Conservation (phyloP, 2,113 vertebrate species). For the Microtus oregoni region DNA sequence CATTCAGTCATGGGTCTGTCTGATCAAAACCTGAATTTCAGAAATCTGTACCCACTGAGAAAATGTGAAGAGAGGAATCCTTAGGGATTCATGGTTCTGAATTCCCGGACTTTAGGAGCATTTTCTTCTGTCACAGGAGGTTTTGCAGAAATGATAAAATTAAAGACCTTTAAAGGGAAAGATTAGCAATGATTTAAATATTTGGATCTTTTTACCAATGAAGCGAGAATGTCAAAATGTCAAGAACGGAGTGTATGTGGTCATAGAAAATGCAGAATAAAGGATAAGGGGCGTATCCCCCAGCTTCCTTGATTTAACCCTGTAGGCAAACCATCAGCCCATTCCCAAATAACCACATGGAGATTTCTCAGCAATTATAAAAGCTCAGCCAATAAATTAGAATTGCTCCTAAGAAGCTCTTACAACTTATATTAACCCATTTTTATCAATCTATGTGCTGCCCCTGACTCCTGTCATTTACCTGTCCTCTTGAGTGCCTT, state of each 20-base stretch:
- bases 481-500: neutral
- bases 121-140: neutral
- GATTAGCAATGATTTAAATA: neutral
- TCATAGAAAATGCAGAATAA: neutral
- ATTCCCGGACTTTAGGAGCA: neutral
- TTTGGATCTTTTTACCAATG: neutral
- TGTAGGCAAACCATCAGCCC: neutral
- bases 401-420: neutral
- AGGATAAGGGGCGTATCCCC: too few species aligned
- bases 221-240: neutral
- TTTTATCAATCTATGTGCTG: neutral
- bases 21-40: neutral
- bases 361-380: neutral
- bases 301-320: neutral
- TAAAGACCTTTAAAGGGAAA: neutral
- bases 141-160: neutral
- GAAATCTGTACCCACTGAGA: too few species aligned
- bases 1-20: neutral
- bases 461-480: neutral
- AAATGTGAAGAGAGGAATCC: neutral
- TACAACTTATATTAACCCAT: neutral
- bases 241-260: too few species aligned
- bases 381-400: neutral
- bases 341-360: neutral
- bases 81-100: neutral